Percentiles rank a stretch among this genome's conserved stretches.
These are phyloP conservation scores for human DNA, from an alignment of 2,113 vertebrate genomes.

Conservation along the genomic window DNA sequence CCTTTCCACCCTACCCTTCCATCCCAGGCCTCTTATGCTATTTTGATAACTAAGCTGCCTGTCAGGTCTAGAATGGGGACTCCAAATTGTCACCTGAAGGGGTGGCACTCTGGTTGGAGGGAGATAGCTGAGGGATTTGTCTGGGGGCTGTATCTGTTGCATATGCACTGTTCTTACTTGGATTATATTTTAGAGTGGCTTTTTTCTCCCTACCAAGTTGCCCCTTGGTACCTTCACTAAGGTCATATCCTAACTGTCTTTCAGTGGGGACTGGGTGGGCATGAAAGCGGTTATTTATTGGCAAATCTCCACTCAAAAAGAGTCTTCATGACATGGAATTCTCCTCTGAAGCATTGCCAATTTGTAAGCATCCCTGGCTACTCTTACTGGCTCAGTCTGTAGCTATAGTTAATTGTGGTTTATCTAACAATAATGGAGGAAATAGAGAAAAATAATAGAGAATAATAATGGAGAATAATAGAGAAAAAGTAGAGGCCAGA, in stretches of 20 bases:
- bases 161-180: not conserved
- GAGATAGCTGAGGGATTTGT: not conserved
- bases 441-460: conserved; percentile 8
- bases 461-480: not conserved
- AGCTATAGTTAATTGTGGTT: not conserved
- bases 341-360: not conserved
- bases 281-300: not conserved
- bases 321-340: not conserved
- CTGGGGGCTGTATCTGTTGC: not conserved
- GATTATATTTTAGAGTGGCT: not conserved
- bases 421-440: not conserved
- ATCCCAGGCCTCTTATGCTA: not conserved
- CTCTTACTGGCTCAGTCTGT: not conserved
- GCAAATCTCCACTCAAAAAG: not conserved
- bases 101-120: not conserved
- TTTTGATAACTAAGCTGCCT: not conserved
- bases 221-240: not conserved
- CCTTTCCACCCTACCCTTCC: not conserved
- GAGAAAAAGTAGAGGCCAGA: not conserved
- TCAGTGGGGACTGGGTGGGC: not conserved
- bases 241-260: not conserved
- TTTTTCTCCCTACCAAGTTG: not conserved
- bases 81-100: not conserved
- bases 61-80: not conserved
- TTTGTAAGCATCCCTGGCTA: not conserved